phyloP scores from a whole-genome alignment of 2,113 vertebrate genomes.

The Solenodon paradoxus region DNA sequence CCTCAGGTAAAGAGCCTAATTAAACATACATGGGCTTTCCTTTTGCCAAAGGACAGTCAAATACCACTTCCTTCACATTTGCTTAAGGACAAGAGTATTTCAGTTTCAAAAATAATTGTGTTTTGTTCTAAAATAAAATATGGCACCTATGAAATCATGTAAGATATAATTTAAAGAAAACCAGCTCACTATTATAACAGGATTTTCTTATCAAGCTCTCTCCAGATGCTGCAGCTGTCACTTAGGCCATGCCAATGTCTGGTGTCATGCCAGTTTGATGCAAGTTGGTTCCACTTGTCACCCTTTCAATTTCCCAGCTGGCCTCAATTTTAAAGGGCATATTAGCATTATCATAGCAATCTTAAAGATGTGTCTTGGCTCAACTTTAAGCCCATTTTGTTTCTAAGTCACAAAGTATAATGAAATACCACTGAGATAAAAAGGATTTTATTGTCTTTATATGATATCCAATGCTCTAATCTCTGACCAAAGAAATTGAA shows the following conservation, averaged over 20 bases:
- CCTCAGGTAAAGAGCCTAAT: conserved; percentile 59
- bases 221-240: conserved; percentile 83
- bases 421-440: conserved; percentile 73
- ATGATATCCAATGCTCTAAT: conserved; percentile 61
- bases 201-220: conserved; percentile 86
- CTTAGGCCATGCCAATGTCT: conserved; percentile 80
- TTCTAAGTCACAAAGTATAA: conserved; percentile 74
- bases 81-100: conserved; percentile 63
- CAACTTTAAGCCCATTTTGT: conserved; percentile 72
- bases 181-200: conserved; percentile 72
- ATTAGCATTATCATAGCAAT: conserved; percentile 85
- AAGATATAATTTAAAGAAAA: conserved; percentile 78
- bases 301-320: conserved; percentile 84
- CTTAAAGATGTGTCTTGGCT: conserved; percentile 75
- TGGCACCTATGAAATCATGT: conserved; percentile 67
- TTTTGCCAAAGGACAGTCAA: conserved; percentile 56
- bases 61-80: conserved; percentile 65
- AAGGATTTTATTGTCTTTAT: conserved; percentile 65
- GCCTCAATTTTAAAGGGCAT: conserved; percentile 83
- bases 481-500: conserved; percentile 52
- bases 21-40: conserved; percentile 59
- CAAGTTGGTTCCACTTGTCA: conserved; percentile 86
- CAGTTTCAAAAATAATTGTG: conserved; percentile 35
- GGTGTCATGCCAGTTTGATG: conserved; percentile 81
- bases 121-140: conserved; percentile 73